A percentile compares a stretch with the other conserved stretches of the same genome.
These are phyloP conservation scores for Drepana arcuata DNA, from an alignment of 1,140 invertebrate genomes.

Conservation along the genomic window DNA sequence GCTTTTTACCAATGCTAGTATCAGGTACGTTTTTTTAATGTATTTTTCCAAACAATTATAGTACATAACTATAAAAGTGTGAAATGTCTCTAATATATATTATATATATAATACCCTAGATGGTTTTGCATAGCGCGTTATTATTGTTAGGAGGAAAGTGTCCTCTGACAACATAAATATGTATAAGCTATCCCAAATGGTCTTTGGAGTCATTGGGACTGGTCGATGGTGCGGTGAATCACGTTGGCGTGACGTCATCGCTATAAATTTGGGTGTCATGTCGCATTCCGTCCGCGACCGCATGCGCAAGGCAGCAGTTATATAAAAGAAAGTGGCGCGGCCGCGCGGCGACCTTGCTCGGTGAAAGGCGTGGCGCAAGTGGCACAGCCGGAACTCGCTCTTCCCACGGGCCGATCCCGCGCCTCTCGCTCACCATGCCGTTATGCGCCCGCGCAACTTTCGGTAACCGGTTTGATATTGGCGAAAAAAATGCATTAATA, in stretches of 20 bases:
- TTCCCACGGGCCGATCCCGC: constrained; percentile 54
- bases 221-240: constrained; percentile 32
- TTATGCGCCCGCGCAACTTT: constrained; percentile 55
- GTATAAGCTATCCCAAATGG: too few species aligned
- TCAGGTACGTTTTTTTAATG: too few species aligned
- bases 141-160: too few species aligned
- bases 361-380: constrained; percentile 67
- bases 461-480: constrained; percentile 47
- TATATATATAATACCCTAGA: too few species aligned
- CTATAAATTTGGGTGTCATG: constrained; percentile 61
- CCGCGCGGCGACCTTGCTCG: constrained; percentile 63
- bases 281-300: constrained; percentile 44
- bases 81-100: too few species aligned
- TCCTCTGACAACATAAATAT: too few species aligned
- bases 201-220: not conserved
- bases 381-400: constrained; percentile 62
- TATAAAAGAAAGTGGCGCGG: constrained; percentile 69
- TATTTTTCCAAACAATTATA: too few species aligned
- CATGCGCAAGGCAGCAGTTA: constrained; percentile 29
- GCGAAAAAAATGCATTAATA: constrained; percentile 52
- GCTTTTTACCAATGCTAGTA: too few species aligned
- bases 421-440: constrained; percentile 46
- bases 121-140: too few species aligned
- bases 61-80: too few species aligned
- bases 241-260: constrained; percentile 50